Evolutionary conservation across 1,140 invertebrate genomes (phyloP).

Genomic region (Diabrotica virgifera): DNA sequence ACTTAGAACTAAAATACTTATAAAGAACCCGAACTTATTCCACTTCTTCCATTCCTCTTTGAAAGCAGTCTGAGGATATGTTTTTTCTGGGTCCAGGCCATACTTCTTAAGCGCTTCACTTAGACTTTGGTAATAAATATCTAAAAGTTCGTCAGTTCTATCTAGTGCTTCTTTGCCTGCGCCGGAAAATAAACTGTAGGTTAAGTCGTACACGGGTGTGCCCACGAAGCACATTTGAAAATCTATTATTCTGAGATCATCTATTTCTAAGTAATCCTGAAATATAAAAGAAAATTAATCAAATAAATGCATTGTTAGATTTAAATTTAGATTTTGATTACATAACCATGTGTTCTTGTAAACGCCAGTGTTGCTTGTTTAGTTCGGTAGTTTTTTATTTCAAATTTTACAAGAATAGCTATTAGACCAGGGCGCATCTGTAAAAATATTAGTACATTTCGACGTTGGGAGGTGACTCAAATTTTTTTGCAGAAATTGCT

Average conservation of each 20-base stretch:
- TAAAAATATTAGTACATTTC: no score
- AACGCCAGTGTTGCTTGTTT: no score
- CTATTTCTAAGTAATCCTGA: not conserved
- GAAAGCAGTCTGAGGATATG: not conserved
- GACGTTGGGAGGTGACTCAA: no score
- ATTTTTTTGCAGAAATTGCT: no score
- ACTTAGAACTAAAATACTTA: not conserved
- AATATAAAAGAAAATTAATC: not conserved
- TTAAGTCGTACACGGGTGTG: not conserved
- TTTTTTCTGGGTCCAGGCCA: not conserved
- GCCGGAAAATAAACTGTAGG: not conserved
- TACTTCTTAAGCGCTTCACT: not conserved
- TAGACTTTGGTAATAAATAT: conserved; percentile 4
- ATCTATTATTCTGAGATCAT: not conserved
- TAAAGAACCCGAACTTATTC: conserved; percentile 6
- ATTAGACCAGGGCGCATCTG: no score
- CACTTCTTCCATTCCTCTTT: conserved; percentile 10
- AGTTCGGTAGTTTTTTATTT: no score
- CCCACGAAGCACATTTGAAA: not conserved
- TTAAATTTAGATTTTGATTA: no score
- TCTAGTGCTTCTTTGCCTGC: not conserved
- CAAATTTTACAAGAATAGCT: no score
- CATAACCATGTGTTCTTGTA: no score
- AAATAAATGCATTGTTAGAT: no score
- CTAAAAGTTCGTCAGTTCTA: not conserved